Evolutionary conservation across 2,888 invertebrate species (phyloP).

Genomic region (Chaetogeoica ovagalla): DNA sequence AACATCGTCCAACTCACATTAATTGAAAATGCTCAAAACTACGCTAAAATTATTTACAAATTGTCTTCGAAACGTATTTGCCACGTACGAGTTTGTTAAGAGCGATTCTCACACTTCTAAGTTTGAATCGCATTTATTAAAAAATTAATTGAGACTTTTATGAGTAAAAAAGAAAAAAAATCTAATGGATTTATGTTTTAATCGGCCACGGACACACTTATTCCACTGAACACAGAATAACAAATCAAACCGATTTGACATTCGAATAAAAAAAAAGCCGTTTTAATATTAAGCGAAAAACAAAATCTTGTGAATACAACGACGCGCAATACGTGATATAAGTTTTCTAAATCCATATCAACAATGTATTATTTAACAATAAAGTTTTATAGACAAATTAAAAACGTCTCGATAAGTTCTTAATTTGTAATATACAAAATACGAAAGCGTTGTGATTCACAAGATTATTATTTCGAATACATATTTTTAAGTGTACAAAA

Average conservation of each 20-base stretch:
- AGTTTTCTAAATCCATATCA: neutral
- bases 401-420: neutral
- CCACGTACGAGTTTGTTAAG: neutral
- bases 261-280: neutral
- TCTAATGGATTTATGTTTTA: slow-evolving; percentile 19
- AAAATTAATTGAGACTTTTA: slow-evolving; percentile 14
- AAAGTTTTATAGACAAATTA: neutral
- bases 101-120: slow-evolving; percentile 21
- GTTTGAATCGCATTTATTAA: neutral
- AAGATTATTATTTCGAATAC: neutral
- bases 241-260: neutral
- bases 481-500: neutral
- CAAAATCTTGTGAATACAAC: neutral
- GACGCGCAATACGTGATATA: neutral
- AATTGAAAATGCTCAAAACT: neutral
- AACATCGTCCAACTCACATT: neutral
- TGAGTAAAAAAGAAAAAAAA: slow-evolving; percentile 4
- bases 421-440: neutral
- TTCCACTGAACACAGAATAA: neutral
- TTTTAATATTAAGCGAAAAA: slow-evolving; percentile 12
- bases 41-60: slow-evolving; percentile 7
- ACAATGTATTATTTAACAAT: neutral
- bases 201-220: no score
- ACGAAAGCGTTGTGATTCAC: neutral
- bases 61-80: slow-evolving; percentile 12